A percentile compares a stretch with the other conserved stretches of the same genome.
These are phyloP conservation scores for Anoura caudifer DNA, from an alignment of 2,113 vertebrate species.

Conservation along the genomic window DNA sequence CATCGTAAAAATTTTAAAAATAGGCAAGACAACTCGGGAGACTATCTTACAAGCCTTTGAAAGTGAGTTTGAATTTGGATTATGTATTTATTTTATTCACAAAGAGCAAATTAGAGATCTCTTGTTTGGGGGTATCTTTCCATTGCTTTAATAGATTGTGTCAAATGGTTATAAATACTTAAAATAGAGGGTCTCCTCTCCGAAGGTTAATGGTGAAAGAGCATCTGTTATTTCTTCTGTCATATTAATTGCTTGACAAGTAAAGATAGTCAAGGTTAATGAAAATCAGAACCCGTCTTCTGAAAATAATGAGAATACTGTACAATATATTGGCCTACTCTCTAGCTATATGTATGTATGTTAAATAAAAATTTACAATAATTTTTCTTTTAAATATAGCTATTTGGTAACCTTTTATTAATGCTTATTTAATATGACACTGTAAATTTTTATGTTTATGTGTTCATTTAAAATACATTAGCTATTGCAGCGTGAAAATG, in stretches of 20 bases:
- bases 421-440: not conserved
- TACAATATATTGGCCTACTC: not conserved
- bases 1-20: constrained; percentile 82
- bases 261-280: constrained; percentile 67
- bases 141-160: constrained; percentile 63
- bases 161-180: constrained; percentile 54
- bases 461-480: not conserved
- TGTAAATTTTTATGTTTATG: not conserved
- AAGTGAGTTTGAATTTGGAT: constrained; percentile 71
- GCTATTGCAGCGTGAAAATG: not conserved
- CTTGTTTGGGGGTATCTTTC: constrained; percentile 63
- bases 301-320: not conserved
- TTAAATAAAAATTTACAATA: not conserved
- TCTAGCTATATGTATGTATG: not conserved
- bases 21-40: constrained; percentile 77
- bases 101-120: constrained; percentile 65
- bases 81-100: constrained; percentile 75
- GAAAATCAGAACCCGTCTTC: constrained; percentile 58
- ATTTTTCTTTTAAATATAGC: not conserved
- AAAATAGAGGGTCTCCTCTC: constrained; percentile 35
- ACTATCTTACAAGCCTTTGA: constrained; percentile 71
- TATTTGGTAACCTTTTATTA: not conserved
- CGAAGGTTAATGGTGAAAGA: constrained; percentile 54
- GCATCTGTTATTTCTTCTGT: constrained; percentile 74
- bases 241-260: constrained; percentile 72